Evolutionary conservation across 1,140 invertebrate species (phyloP).

Genomic region (Penaeus chinensis): DNA sequence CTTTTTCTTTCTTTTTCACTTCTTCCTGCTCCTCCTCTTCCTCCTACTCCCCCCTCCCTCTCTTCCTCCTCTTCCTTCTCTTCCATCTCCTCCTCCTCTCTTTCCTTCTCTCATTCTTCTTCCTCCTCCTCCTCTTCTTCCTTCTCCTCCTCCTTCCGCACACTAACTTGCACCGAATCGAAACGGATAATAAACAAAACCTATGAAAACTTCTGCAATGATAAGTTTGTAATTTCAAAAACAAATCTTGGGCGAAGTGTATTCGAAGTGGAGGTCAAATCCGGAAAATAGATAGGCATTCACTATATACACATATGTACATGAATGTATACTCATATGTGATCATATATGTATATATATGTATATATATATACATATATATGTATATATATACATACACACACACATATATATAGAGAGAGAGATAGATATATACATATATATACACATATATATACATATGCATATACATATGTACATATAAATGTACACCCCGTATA

Average conservation of each 20-base stretch:
- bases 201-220: too few species aligned
- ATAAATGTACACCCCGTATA: not conserved
- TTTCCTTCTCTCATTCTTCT: too few species aligned
- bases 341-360: not conserved
- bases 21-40: too few species aligned
- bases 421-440: not conserved
- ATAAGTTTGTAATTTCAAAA: not conserved
- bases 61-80: too few species aligned
- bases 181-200: too few species aligned
- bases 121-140: too few species aligned
- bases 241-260: not conserved
- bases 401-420: conserved; percentile 8
- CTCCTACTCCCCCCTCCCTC: too few species aligned
- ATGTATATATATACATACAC: conserved; percentile 4
- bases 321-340: not conserved
- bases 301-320: not conserved
- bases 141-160: too few species aligned
- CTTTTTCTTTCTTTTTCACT: too few species aligned
- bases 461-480: conserved; percentile 3
- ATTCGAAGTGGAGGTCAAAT: not conserved
- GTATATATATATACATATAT: not conserved
- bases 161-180: too few species aligned
- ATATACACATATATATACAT: not conserved
- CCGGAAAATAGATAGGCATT: not conserved
- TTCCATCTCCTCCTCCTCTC: too few species aligned